phyloP scores from a whole-genome alignment of 1,140 invertebrate genomes.

The Orius insidiosus region DNA sequence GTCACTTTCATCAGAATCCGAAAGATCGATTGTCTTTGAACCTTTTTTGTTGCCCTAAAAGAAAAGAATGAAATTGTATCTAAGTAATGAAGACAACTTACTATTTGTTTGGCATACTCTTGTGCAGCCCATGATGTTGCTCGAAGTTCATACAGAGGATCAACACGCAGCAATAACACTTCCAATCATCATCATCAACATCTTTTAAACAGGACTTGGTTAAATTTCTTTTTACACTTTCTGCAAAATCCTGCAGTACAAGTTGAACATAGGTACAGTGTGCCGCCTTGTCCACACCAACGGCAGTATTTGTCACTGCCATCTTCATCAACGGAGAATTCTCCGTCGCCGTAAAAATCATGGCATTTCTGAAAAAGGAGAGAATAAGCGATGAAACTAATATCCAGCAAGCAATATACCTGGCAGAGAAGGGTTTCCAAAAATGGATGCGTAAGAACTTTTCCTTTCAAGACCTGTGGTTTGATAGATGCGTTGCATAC shows the following conservation, averaged over 20 bases:
- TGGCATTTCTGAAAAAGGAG: constrained; percentile 33
- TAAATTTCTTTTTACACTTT: constrained; percentile 35
- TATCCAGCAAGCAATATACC: constrained; percentile 25
- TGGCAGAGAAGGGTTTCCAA: constrained; percentile 34
- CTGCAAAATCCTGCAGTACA: constrained; percentile 38
- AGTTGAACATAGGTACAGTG: constrained; percentile 32
- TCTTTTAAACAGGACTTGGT: constrained; percentile 23
- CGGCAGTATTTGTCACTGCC: constrained; percentile 35
- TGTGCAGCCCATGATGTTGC: constrained; percentile 24
- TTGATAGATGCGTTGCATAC: constrained; percentile 15
- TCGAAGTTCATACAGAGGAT: constrained; percentile 28
- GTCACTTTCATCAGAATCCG: too few relatives aligned
- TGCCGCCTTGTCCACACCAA: constrained; percentile 39
- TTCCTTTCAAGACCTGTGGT: constrained; percentile 11
- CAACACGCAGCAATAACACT: constrained; percentile 35
- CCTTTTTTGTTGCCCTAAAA: too few relatives aligned
- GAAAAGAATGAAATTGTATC: too few relatives aligned
- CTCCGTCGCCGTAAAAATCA: constrained; percentile 30
- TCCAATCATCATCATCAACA: constrained; percentile 30
- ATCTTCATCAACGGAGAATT: constrained; percentile 30
- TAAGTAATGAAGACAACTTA: too few relatives aligned
- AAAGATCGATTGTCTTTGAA: too few relatives aligned
- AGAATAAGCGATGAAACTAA: constrained; percentile 5
- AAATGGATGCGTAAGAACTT: constrained; percentile 27
- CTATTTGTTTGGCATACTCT: constrained; percentile 1